Base-by-base conservation (phyloP, 2,113 vertebrate genomes). In the Chamaea fasciata region DNA sequence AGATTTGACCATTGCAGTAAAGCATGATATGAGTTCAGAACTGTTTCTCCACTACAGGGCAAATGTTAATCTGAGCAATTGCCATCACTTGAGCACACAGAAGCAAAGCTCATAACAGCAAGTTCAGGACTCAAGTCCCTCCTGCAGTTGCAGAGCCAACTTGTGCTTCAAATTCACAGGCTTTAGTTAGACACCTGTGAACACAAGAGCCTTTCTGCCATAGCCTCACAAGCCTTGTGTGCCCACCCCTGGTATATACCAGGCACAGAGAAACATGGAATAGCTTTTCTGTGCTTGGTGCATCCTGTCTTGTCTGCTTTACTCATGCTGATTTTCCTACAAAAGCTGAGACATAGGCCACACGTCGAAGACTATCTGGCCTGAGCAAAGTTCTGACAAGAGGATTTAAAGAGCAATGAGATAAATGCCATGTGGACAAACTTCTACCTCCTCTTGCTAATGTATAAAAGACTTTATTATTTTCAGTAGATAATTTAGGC, bases 71-170 rank as follows among this genome's bases (percentile, higher is more conserved):
- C 16, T 42, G 15, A 44, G 47, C 3, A 8, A 62, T 56, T 11
- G 0, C 37, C 26, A 76, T 56, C 11, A 30, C 37, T n/a, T 16
- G 15, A 60, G 21, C 24, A 33, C 7, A 44, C 0, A 55, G 16
- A 87, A 75, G 35, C 33, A 63, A 42, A 67, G 44, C 33, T 64
- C 56, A 0, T n/a, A 80, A n/a, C 10, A 67, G 21, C 3, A 56
- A 27, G 30, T 46, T 33, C 60, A 87, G 70, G 24, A 87, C 42
- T 47, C 39, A 17, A 41, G 31, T 8, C 31, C 18, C 14, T 37
- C 60, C 69, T 75, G 62, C 37, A 78, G 49, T 20, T 74, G 46
- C 56, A 63, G 26, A 77, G 16, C 33, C 22, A 27, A 50, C 71
- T 13, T 5, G 3, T 53, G 31, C 8, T 74, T 56, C 12, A 35